Base-by-base conservation (phyloP, 2,797 vertebrate species). In the Poeciliopsis paucimaculata region DNA sequence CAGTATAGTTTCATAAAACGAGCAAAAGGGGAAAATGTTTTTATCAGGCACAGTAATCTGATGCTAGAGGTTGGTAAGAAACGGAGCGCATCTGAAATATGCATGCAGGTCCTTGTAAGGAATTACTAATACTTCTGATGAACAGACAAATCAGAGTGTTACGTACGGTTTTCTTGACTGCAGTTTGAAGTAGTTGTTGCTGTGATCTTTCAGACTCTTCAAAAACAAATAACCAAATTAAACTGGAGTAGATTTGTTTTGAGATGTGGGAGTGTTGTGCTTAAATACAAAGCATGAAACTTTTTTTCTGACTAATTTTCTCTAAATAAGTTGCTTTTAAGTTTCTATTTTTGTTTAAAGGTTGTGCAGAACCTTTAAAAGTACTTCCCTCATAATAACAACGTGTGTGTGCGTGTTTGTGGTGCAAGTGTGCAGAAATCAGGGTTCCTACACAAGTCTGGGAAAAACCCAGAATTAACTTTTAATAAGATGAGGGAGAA, bases 41-140 rank as follows among this genome's bases (percentile, higher is more conserved):
- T 98, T 97, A 96, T 99, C 97, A 99, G 95, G 96, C 98, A 99
- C 97, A 98, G 97, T 97, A 98, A 99, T 97, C 97, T 98, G 95
- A 99, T 99, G 98, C 97, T 99, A 96, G 98, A 99, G 98, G 98
- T 99, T 97, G 95, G 98, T 99, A 97, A 91, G 84, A 87, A 81
- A 87, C 64, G 23, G 57, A 4, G 92, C 90, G 87, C 91, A 86
- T 76, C 62, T 86, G 81, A 87, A 80, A 82, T 62, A 28, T 79
- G 94, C 93, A 93, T 92, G 92, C 77, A 81, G 77, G 78, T 82
- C 68, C 55, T 79, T 87, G 72, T 80, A 34, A 53, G 72, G 36
- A 84, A 57, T 82, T 64, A 86, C 39, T 72, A 72, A 31, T 45
- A 5, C 11, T 55, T 8, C 16, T 41, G n/a, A 75, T 60, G 16